Conservation (phyloP, 2,113 vertebrate genomes). For the Cariama cristata region DNA sequence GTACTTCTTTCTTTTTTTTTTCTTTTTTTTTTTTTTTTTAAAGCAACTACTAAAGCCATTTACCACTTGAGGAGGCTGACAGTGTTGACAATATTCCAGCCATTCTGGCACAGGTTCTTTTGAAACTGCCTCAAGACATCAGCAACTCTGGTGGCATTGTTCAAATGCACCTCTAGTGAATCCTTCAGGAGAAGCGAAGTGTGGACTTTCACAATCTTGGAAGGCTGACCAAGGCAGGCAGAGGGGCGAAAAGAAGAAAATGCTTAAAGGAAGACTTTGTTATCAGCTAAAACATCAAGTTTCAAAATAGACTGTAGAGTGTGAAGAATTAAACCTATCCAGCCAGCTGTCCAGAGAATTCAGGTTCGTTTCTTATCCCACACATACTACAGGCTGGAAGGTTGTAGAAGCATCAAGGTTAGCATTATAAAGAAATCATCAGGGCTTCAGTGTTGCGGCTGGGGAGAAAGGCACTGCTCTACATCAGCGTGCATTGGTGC, state of each 20-base stretch:
- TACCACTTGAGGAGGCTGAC: conserved; percentile 75
- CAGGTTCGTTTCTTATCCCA: neutral
- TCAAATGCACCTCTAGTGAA: conserved; percentile 81
- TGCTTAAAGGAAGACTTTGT: neutral
- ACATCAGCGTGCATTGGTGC: neutral
- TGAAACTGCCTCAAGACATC: conserved; percentile 85
- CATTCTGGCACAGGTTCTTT: conserved; percentile 68
- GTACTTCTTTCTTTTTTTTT: no score
- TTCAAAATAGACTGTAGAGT: neutral
- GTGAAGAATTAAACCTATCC: neutral
- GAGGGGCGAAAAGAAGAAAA: neutral
- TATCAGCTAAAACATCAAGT: neutral
- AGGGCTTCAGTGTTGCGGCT: fast-evolving
- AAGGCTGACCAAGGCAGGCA: conserved; percentile 63
- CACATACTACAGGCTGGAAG: neutral
- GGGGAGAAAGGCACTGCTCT: neutral
- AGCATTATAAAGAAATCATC: neutral
- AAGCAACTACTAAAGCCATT: conserved; percentile 11
- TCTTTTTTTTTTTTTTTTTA: fast-evolving
- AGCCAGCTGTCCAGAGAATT: neutral
- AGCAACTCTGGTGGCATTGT: conserved; percentile 75
- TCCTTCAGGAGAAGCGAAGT: conserved; percentile 75
- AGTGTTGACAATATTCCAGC: conserved; percentile 70
- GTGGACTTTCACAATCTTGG: conserved; percentile 83
- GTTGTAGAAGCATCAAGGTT: neutral